phyloP scores from a whole-genome alignment of 2,888 invertebrate genomes.

The Rhagonycha lutea region DNA sequence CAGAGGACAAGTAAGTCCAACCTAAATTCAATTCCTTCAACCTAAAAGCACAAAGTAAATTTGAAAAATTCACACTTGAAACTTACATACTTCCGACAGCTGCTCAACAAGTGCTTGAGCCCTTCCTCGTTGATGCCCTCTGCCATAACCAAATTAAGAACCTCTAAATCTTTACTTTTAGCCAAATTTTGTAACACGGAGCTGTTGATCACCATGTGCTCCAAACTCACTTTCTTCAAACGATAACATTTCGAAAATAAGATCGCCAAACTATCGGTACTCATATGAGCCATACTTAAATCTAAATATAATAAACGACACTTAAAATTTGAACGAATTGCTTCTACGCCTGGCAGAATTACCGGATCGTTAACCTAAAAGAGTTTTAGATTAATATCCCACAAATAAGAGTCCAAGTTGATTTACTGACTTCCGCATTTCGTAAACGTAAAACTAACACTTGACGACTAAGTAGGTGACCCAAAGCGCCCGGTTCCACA shows the following conservation, averaged over 20 bases:
- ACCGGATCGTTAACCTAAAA: constrained; percentile 58
- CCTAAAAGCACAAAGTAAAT: constrained; percentile 53
- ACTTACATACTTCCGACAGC: constrained; percentile 60
- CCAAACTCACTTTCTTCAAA: constrained; percentile 83
- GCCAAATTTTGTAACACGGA: constrained; percentile 70
- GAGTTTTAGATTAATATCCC: constrained; percentile 15
- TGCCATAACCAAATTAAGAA: constrained; percentile 84
- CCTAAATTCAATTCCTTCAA: constrained; percentile 76
- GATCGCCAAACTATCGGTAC: constrained; percentile 60
- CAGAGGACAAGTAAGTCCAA: constrained; percentile 73
- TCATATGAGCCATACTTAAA: constrained; percentile 77
- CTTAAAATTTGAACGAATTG: constrained; percentile 52
- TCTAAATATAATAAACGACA: constrained; percentile 82
- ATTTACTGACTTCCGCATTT: constrained; percentile 71
- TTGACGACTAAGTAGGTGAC: constrained; percentile 76
- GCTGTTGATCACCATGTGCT: constrained; percentile 71
- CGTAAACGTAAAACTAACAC: constrained; percentile 78
- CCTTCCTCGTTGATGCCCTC: constrained; percentile 70
- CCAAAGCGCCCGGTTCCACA: constrained; percentile 70
- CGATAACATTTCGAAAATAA: constrained; percentile 69
- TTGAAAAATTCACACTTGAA: background rate
- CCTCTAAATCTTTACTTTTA: constrained; percentile 69
- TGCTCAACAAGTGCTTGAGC: constrained; percentile 64
- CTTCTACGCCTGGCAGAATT: constrained; percentile 54
- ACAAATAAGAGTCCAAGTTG: background rate